Conservation (phyloP, 2,113 vertebrate genomes). For the Pseudorhombus dupliciocellatus region DNA sequence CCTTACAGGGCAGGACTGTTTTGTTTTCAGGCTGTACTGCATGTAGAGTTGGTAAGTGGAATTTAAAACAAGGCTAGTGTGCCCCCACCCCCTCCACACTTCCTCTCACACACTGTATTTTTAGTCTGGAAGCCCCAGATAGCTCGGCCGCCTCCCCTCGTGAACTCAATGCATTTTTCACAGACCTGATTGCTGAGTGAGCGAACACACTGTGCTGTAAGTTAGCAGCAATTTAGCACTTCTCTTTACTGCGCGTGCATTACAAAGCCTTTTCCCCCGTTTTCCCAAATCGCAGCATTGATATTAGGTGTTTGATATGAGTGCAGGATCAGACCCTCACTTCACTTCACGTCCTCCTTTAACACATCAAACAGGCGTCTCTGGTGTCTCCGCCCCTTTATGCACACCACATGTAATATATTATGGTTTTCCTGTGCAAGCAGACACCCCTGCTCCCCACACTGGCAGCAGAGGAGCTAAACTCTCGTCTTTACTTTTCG, state of each 20-base stretch:
- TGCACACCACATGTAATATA: conserved; percentile 27
- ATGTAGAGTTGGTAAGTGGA: conserved; percentile 43
- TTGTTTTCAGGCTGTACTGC: conserved; percentile 36
- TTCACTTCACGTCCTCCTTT: background rate
- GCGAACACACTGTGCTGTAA: conserved; percentile 3
- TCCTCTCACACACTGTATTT: conserved; percentile 46
- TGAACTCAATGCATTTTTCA: conserved; percentile 65
- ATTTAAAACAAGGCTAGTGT: conserved; percentile 67
- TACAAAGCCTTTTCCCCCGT: background rate
- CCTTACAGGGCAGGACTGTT: conserved; percentile 8
- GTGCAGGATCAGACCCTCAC: background rate
- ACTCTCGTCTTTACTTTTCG: conserved; percentile 32
- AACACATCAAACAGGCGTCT: background rate
- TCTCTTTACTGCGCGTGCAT: conserved; percentile 14
- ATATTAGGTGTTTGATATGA: conserved; percentile 16
- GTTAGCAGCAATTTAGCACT: conserved; percentile 23
- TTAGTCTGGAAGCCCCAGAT: conserved; percentile 64
- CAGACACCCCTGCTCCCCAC: conserved; percentile 12
- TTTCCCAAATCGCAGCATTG: background rate
- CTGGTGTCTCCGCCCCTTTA: background rate
- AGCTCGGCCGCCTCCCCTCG: conserved; percentile 39
- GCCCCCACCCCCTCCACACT: conserved; percentile 20
- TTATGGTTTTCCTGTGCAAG: conserved; percentile 28
- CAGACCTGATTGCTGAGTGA: conserved; percentile 45
- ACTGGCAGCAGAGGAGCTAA: conserved; percentile 35